Base-by-base conservation (phyloP, 2,888 invertebrate genomes). In the Parascotia fuliginaria region DNA sequence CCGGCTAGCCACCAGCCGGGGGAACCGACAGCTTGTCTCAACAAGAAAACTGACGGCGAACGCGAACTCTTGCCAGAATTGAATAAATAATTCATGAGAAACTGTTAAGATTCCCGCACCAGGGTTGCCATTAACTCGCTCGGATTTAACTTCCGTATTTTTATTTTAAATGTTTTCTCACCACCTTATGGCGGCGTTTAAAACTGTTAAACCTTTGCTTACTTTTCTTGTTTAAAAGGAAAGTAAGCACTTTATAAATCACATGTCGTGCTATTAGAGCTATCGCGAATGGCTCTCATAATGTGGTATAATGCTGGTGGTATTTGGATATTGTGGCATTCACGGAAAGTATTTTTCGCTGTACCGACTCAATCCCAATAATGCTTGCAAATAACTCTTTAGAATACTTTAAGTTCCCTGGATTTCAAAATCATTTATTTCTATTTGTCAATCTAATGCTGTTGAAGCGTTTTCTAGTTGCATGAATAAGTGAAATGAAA, bases 71-170 rank as follows among this genome's bases (percentile, higher is more conserved):
- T 44, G 43, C 50, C 39, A 54, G 69, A 68, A 68, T 65, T 69
- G 58, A 56, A 65, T 65, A 60, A 68, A 65, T 65, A 68, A 65
- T 65, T 68, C 69, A 65, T 65, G 69, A 69, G 47, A 14, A 34
- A 34, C 50, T 47, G 55, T 56, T 65, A 65, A 65, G 69, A 61
- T 61, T 60, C 36, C 47, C 36, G 32, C 44, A 33, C 55, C 24
- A 41, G 64, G 53, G 43, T 44, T 40, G 52, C 68, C 52, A 48
- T 50, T 48, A 58, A 49, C 44, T 54, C 40, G 24, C 15, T 12
- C 49, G 39, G 54, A 63, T 58, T 64, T 63, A 52, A 55, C 63
- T 58, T 45, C 47, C 5, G 12, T 28, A 31, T 36, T 47, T 58
- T 67, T 58, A 63, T 55, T 67, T 55, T 50, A 63, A 64, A 55